Evolutionary conservation across 1,140 invertebrate genomes (phyloP).

Genomic region (Eubasilissa regina): DNA sequence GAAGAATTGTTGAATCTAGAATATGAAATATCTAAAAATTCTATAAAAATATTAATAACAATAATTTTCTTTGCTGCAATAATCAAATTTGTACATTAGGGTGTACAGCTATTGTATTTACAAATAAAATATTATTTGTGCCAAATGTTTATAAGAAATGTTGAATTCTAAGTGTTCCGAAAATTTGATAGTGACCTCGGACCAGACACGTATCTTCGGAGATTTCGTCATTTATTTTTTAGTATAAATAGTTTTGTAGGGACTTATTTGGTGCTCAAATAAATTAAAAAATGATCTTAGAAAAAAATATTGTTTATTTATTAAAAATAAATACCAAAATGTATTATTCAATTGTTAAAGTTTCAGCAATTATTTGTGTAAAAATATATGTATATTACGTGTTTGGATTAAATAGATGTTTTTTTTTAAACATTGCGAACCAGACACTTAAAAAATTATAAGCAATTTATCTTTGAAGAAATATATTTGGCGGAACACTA

Average conservation of each 20-base stretch:
- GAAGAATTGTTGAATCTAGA: neutral
- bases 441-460: no score
- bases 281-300: conserved; percentile 15
- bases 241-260: conserved; percentile 23
- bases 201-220: neutral
- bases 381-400: neutral
- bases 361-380: conserved; percentile 29
- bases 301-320: conserved; percentile 24
- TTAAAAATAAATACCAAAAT: conserved; percentile 31
- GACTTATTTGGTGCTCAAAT: conserved; percentile 39
- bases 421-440: no score
- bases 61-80: neutral
- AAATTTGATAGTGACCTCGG: neutral
- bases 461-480: no score
- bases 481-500: no score
- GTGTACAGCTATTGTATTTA: neutral
- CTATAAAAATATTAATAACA: neutral
- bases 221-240: conserved; percentile 1
- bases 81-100: neutral
- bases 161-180: conserved; percentile 1
- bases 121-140: conserved; percentile 29
- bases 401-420: no score
- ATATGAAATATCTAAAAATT: neutral
- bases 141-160: conserved; percentile 14
- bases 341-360: conserved; percentile 36